These are phyloP conservation scores for Ophion ventricosus DNA, from an alignment of 2,888 invertebrate genomes.

Conservation along the genomic window DNA sequence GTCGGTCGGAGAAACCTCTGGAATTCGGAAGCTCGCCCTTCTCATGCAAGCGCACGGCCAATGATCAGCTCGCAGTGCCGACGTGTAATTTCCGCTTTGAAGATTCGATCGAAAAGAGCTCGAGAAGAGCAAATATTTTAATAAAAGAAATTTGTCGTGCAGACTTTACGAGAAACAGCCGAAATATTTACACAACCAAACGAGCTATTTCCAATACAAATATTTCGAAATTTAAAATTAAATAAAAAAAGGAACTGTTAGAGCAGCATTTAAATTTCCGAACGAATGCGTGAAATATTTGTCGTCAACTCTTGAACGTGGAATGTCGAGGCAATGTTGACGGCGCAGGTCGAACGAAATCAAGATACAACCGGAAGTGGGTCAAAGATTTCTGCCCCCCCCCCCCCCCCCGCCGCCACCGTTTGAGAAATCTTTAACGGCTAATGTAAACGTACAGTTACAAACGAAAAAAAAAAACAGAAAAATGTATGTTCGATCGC, in stretches of 20 bases:
- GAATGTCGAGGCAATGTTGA: not conserved
- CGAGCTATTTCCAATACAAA: not conserved
- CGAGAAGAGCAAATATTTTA: constrained; percentile 1
- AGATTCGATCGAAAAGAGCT: constrained; percentile 23
- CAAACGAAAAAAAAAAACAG: constrained; percentile 11
- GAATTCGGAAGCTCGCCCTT: not conserved
- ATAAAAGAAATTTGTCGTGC: constrained; percentile 25
- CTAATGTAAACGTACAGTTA: constrained; percentile 6
- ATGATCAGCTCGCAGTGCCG: not conserved
- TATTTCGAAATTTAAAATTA: constrained; percentile 4
- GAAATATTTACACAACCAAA: not conserved
- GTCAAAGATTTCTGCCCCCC: not conserved
- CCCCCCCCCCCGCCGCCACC: not conserved
- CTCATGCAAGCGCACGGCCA: not conserved
- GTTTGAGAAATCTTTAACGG: constrained; percentile 5
- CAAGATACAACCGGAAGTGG: constrained; percentile 36
- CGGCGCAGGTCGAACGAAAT: constrained; percentile 14
- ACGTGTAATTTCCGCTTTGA: constrained; percentile 48
- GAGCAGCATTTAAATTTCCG: not conserved
- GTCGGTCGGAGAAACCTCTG: not conserved
- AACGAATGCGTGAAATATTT: too few species aligned
- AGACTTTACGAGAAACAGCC: not conserved
- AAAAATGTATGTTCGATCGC: constrained; percentile 11
- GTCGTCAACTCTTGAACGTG: not conserved
- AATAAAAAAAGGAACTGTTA: not conserved